Evolutionary conservation across 2,888 invertebrate genomes (phyloP).

Genomic region (Lepidonotus clava): DNA sequence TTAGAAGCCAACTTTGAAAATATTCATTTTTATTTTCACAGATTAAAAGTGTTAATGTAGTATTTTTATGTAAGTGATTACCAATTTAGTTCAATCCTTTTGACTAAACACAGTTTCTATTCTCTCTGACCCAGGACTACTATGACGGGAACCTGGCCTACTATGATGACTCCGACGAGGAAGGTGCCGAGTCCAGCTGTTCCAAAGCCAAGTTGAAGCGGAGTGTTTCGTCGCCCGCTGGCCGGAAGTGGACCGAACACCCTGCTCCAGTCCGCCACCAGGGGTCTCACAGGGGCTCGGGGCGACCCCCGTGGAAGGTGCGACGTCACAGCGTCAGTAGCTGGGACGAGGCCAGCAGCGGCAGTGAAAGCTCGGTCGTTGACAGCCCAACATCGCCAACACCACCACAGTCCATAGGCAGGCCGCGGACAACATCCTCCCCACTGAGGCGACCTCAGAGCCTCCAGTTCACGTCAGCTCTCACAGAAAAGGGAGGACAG

Average conservation of each 20-base stretch:
- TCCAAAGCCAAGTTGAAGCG: background rate
- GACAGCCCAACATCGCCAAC: conserved; percentile 16
- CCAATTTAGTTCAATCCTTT: too few species aligned
- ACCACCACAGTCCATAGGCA: background rate
- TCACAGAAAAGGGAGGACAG: background rate
- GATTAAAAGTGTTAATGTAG: too few species aligned
- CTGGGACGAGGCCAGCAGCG: conserved; percentile 19
- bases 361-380: background rate
- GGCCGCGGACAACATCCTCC: background rate
- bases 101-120: background rate
- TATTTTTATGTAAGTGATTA: too few species aligned
- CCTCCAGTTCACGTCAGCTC: background rate
- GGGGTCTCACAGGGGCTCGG: background rate
- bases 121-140: conserved; percentile 21
- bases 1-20: too few species aligned
- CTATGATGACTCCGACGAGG: conserved; percentile 23
- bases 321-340: conserved; percentile 32
- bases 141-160: conserved; percentile 44
- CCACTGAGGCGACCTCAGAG: background rate
- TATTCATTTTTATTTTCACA: too few species aligned
- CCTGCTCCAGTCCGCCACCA: background rate
- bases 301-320: background rate
- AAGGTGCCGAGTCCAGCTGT: background rate
- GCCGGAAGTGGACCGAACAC: background rate
- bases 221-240: background rate